These are phyloP conservation scores for Herminia tarsipennalis DNA, from an alignment of 2,888 invertebrate genomes.

Conservation along the genomic window DNA sequence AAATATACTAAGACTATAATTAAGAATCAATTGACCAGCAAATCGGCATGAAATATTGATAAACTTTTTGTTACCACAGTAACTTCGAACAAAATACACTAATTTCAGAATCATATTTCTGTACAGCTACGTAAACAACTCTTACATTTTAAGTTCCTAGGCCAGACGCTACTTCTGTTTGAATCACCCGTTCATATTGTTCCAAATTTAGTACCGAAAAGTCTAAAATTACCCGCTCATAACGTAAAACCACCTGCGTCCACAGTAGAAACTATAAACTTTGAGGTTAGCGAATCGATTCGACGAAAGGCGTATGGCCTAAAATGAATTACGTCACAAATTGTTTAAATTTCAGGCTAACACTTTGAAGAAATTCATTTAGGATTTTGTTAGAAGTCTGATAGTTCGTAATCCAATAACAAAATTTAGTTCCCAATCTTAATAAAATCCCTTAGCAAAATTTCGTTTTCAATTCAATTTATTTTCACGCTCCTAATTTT, in stretches of 20 bases:
- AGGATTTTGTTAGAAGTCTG: not conserved
- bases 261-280: slow-evolving; percentile 24
- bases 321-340: slow-evolving; percentile 1
- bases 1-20: too few relatives aligned
- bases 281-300: slow-evolving; percentile 26
- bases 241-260: slow-evolving; percentile 31
- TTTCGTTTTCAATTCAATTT: too few relatives aligned
- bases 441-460: too few relatives aligned
- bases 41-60: too few relatives aligned
- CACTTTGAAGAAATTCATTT: not conserved
- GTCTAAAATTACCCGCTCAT: slow-evolving; percentile 31
- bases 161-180: slow-evolving; percentile 25
- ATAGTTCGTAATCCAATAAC: too few relatives aligned
- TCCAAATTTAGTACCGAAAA: slow-evolving; percentile 34
- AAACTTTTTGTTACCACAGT: too few relatives aligned
- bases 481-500: too few relatives aligned
- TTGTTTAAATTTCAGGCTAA: not conserved
- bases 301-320: slow-evolving; percentile 6
- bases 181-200: slow-evolving; percentile 37
- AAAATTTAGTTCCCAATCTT: too few relatives aligned
- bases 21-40: too few relatives aligned
- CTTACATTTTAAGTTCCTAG: slow-evolving; percentile 18
- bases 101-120: slow-evolving; percentile 2
- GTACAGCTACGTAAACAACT: not conserved
- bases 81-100: not conserved